A percentile compares a stretch with the other conserved stretches of the same genome.
phyloP scores from a whole-genome alignment of 1,140 invertebrate genomes.

The Drosophila kikkawai region DNA sequence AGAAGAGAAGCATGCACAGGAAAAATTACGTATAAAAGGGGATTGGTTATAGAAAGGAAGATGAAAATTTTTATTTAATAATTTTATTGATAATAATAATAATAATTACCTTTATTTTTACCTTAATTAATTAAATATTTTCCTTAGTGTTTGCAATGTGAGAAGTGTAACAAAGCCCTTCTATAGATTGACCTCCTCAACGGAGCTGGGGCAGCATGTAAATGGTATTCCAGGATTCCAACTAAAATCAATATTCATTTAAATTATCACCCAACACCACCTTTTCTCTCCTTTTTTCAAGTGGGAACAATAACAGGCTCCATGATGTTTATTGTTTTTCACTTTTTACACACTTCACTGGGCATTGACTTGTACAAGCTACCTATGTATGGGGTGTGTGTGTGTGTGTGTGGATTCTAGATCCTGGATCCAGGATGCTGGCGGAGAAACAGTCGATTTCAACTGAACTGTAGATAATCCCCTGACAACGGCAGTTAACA shows the following conservation, averaged over 20 bases:
- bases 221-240: constrained; percentile 12
- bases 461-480: constrained; percentile 82
- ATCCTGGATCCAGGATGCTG: constrained; percentile 10
- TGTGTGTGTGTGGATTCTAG: constrained; percentile 13
- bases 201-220: not conserved
- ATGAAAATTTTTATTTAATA: not conserved
- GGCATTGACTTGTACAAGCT: constrained; percentile 29
- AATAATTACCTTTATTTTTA: too few species aligned
- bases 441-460: constrained; percentile 60
- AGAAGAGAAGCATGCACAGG: not conserved
- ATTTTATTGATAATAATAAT: not conserved
- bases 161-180: constrained; percentile 43
- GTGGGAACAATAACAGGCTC: constrained; percentile 16
- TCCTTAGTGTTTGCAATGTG: not conserved
- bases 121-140: not conserved
- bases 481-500: constrained; percentile 82
- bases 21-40: not conserved
- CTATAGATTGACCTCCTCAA: constrained; percentile 10
- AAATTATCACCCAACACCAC: constrained; percentile 18
- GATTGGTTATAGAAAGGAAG: not conserved
- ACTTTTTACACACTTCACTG: constrained; percentile 73
- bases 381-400: not conserved
- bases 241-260: constrained; percentile 29
- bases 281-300: not conserved
- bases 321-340: constrained; percentile 81